Conservation (phyloP, 1,140 invertebrate genomes). For the Grapholita molesta region DNA sequence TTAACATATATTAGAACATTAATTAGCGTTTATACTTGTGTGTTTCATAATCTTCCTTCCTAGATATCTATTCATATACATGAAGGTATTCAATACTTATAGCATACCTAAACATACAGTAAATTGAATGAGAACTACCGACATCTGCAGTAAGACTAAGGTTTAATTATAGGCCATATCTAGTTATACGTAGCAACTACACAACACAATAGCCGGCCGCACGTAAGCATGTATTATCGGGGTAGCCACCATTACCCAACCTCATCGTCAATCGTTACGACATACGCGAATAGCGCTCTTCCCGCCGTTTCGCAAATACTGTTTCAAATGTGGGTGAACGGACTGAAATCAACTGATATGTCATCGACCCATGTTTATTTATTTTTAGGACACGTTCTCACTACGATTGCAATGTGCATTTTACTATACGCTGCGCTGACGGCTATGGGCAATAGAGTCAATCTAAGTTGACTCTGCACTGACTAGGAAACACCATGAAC, state of each 20-base stretch:
- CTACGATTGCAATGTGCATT: not conserved
- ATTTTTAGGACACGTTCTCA: not conserved
- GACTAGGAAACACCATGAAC: too few species aligned
- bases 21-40: not conserved
- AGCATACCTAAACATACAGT: not conserved
- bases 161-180: not conserved
- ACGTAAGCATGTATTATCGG: not conserved
- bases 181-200: not conserved
- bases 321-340: conserved; percentile 8
- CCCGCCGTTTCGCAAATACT: conserved; percentile 5
- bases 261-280: not conserved
- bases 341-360: not conserved
- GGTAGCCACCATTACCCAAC: not conserved
- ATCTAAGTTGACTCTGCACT: too few species aligned
- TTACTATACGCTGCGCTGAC: too few species aligned
- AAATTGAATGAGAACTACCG: not conserved
- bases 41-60: not conserved
- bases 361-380: conserved; percentile 2
- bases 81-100: not conserved
- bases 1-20: not conserved
- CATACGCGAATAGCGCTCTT: not conserved
- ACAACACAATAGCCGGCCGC: not conserved
- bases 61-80: not conserved
- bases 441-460: too few species aligned
- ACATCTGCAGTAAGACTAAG: not conserved